phyloP scores from a whole-genome alignment of 2,113 vertebrate species.

The Muscicapa adusta region DNA sequence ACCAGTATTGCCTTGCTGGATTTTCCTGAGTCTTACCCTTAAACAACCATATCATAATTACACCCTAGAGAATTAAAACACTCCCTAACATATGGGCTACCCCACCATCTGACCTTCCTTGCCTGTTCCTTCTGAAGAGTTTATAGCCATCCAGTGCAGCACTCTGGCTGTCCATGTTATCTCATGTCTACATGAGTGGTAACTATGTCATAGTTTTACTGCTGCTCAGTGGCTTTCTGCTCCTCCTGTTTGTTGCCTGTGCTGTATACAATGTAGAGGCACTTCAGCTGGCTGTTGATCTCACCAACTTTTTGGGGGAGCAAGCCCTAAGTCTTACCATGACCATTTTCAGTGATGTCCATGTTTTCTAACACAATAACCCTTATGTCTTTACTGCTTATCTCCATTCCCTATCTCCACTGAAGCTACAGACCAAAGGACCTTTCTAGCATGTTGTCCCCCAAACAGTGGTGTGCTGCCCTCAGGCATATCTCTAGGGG shows the following conservation, averaged over 20 bases:
- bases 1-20: not conserved
- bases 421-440: not conserved
- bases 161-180: not conserved
- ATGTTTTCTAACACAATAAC: not conserved
- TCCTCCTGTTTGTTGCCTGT: not conserved
- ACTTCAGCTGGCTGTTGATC: not conserved
- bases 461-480: not conserved
- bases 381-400: not conserved
- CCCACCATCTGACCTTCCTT: not conserved
- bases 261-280: not conserved
- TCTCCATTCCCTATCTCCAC: not conserved
- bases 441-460: not conserved
- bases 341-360: not conserved
- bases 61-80: not conserved
- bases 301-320: not conserved
- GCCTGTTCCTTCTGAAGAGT: not conserved
- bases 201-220: not conserved
- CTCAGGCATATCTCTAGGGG: not conserved
- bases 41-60: rapidly evolving
- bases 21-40: not conserved
- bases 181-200: not conserved
- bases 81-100: not conserved
- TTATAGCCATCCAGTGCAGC: not conserved
- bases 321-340: not conserved
- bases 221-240: not conserved